Evolutionary conservation across 2,113 vertebrate genomes (phyloP).

Genomic region (Stegastes partitus): DNA sequence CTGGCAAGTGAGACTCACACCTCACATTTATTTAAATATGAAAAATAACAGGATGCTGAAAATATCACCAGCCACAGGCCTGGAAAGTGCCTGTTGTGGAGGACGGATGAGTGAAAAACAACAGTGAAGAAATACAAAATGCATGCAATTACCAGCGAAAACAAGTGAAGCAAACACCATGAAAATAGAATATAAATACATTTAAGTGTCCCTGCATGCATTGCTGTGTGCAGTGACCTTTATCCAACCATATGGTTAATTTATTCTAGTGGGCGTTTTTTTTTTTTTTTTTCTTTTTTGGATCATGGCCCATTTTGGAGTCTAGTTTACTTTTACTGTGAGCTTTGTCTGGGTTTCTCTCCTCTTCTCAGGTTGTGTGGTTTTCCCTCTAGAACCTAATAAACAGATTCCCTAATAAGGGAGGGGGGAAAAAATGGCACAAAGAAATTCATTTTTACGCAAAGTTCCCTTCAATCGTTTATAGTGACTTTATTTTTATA

Average conservation of each 20-base stretch:
- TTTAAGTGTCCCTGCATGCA: too few species aligned
- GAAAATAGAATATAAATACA: too few species aligned
- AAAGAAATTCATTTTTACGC: background rate
- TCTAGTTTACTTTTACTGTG: background rate
- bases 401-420: background rate
- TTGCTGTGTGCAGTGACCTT: too few species aligned
- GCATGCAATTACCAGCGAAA: background rate
- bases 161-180: background rate
- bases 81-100: background rate
- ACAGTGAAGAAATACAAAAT: background rate
- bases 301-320: background rate
- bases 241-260: too few species aligned
- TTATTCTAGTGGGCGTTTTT: background rate
- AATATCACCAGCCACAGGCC: background rate
- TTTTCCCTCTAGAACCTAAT: slow-evolving; percentile 66
- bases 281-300: background rate
- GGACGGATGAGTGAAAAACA: background rate
- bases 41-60: background rate
- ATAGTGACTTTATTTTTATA: background rate
- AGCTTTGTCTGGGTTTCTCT: slow-evolving; percentile 54
- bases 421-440: too few species aligned
- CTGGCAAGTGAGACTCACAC: background rate
- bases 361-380: slow-evolving; percentile 63
- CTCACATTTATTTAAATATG: slow-evolving; percentile 12
- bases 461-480: background rate